Conservation (phyloP, 1,140 invertebrate genomes). For the Lutraria rhynchaena region DNA sequence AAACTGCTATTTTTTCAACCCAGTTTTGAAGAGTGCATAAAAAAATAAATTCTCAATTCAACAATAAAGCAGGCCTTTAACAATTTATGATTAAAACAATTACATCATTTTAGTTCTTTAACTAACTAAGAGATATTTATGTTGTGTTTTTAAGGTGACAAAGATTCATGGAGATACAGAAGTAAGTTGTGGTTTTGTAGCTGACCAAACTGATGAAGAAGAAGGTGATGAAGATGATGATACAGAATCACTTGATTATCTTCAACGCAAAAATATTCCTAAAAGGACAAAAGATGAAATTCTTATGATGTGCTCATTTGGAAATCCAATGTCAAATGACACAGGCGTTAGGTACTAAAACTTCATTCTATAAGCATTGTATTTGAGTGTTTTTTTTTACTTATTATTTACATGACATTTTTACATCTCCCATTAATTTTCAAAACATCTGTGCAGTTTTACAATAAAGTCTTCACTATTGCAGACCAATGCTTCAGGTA, state of each 20-base stretch:
- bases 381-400: background rate
- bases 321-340: slow-evolving; percentile 37
- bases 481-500: no score
- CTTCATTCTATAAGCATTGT: no score
- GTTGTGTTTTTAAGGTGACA: no score
- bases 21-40: no score
- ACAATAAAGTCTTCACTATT: no score
- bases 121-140: no score
- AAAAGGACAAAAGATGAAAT: slow-evolving; percentile 5
- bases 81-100: no score
- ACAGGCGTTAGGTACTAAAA: slow-evolving; percentile 3
- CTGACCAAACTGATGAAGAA: background rate
- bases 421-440: background rate
- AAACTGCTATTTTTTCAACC: no score
- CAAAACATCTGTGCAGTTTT: background rate
- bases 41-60: no score
- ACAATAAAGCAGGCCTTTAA: no score
- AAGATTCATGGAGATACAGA: slow-evolving; percentile 33
- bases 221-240: slow-evolving; percentile 16
- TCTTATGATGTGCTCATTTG: slow-evolving; percentile 32
- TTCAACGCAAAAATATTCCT: slow-evolving; percentile 20
- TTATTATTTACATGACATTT: background rate
- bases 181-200: slow-evolving; percentile 41
- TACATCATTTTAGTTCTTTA: no score
- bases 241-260: slow-evolving; percentile 32